Base-by-base conservation (phyloP, 2,797 vertebrate species). In the Craterocephalus amniculus region DNA sequence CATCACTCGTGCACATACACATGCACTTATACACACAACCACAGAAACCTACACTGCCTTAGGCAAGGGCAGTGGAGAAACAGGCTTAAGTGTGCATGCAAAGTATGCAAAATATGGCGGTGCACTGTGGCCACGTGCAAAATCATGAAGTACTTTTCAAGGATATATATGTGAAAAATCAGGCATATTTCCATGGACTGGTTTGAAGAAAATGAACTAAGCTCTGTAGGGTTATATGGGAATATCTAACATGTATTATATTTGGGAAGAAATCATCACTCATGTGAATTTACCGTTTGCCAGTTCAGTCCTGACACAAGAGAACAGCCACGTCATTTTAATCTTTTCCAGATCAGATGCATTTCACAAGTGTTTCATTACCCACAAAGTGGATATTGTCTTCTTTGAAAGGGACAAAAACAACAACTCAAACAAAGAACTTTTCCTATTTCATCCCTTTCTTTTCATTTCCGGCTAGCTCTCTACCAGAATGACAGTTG, bases 31-130 rank as follows among this genome's bases (percentile, higher is more conserved):
- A 9, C 26, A 3, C 61, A 31, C 75, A 40, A 24, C 67, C 58
- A 18, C 38, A 43, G 4, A 48, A 67, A 49, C 20, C 0, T 3
- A 63, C 66, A 24, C 58, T 29, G 76, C 86, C 77, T 62, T 18
- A 65, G 72, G 78, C 88, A 92, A 91, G 85, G 88, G 73, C 88
- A 88, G 70, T n/a, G 16, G 11, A 63, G 61, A 69, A 74, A 68
- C 73, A 52, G 63, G 32, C 36, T 49, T 31, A 56, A 10, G 1
- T 54, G n/a, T 57, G 36, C 54, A 57, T 70, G 56, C 49, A 76
- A 78, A 89, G 38, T 79, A 77, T 72, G 79, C 58, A 77, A 69
- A 83, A 67, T 26, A 63, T 26, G 22, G 61, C 67, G 74, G 61
- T 67, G 81, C 78, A 83, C 36, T 48, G 72, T 72, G 72, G 64